Evolutionary conservation across 2,888 invertebrate genomes (phyloP), one percentile per base, ranked within the genome.

Genomic region (Chironomus riparius): DNA sequence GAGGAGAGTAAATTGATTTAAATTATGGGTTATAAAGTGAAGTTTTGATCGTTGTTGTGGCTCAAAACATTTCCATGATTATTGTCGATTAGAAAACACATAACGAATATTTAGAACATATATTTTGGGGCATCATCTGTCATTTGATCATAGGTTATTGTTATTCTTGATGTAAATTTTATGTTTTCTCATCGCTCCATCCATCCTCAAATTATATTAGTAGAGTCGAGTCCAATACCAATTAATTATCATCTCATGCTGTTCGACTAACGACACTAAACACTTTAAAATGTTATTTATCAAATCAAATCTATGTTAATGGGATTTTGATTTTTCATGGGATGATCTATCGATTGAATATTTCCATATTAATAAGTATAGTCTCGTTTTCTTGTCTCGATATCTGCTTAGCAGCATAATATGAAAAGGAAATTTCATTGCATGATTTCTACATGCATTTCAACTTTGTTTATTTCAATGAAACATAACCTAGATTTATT

Each of bases 1-100:
- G 56, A 50, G 71, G 56, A 50, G 71, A 47, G 22, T 56, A 68
- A 71, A 71, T 71, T 71, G 71, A 71, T 71, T 71, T 71, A 71
- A 71, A 71, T 71, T 71, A 71, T 71, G 71, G 71, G 71, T 71
- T 71, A 68, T 71, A 50, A 71, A 50, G 56, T 48, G 56, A 71
- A 48, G 50, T 70, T 69, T 71, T 50, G 50, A 38, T 38, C 38
- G 71, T 56, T 21, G 70, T 7, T 38, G 47, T 28, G 47, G 21
- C 56, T 71, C 71, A 50, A 71, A 71, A 71, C 71, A 71, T 50
- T 56, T 56, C 21, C 56, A 22, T 56, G 70, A 56, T 56, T 65
- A 24, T 65, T 65, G 65, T 71, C 71, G 24, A 71, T 71, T 71
- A 71, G n/a, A 13, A 15, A 47, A 22, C 71, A 47, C 48, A 71